These are phyloP conservation scores for Karalla daura DNA, from an alignment of 2,797 vertebrate genomes.

Conservation along the genomic window DNA sequence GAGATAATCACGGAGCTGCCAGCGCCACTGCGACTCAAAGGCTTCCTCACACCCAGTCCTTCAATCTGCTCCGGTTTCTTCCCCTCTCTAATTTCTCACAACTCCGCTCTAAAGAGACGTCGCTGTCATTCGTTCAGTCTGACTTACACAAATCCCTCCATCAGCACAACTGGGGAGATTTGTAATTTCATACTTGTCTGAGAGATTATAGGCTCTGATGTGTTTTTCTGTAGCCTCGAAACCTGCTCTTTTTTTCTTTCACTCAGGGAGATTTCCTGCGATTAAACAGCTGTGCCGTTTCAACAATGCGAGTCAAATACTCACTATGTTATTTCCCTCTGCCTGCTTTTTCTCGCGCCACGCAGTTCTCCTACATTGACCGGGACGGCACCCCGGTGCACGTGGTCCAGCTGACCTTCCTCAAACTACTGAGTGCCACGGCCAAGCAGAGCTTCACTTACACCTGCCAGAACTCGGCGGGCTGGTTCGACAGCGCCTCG, in stretches of 20 bases:
- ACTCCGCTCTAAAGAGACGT: constrained; percentile 12
- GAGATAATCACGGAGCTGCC: constrained; percentile 54
- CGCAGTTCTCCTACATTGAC: constrained; percentile 91
- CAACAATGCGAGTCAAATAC: background rate
- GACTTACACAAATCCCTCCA: constrained; percentile 7
- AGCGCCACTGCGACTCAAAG: constrained; percentile 32
- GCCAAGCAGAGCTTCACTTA: constrained; percentile 90
- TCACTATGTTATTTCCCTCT: no score
- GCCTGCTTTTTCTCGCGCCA: no score
- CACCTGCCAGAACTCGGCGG: constrained; percentile 89
- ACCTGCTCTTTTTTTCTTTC: constrained; percentile 1
- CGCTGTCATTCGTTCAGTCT: constrained; percentile 19
- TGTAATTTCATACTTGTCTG: constrained; percentile 17
- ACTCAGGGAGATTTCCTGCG: constrained; percentile 1
- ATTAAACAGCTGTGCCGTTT: background rate
- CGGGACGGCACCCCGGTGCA: constrained; percentile 86
- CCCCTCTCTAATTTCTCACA: background rate
- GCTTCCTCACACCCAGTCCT: constrained; percentile 13
- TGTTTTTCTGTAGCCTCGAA: constrained; percentile 15
- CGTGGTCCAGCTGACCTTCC: constrained; percentile 92
- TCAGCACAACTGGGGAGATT: constrained; percentile 11
- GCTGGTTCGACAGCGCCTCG: constrained; percentile 86
- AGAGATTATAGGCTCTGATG: background rate
- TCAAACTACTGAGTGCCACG: constrained; percentile 89
- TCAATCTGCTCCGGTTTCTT: constrained; percentile 3